phyloP scores from a whole-genome alignment of 2,888 invertebrate genomes.

The Sphaerophoria taeniata region DNA sequence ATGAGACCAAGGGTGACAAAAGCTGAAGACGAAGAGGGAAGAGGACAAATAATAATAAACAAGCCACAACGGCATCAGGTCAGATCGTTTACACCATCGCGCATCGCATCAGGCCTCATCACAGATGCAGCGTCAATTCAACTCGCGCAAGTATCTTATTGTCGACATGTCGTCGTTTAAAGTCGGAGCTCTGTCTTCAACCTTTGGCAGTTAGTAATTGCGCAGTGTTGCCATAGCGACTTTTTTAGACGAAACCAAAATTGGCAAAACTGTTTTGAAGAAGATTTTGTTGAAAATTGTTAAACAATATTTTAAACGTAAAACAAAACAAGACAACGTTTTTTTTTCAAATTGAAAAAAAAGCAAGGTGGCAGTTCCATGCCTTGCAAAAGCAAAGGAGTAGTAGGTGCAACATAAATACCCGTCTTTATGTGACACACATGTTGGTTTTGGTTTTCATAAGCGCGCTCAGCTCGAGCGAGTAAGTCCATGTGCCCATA shows the following conservation, averaged over 20 bases:
- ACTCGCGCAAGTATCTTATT: slow-evolving; percentile 39
- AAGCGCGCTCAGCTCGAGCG: slow-evolving; percentile 61
- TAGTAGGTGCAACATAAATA: slow-evolving; percentile 56
- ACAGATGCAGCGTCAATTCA: slow-evolving; percentile 44
- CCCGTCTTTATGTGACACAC: slow-evolving; percentile 71
- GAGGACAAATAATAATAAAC: slow-evolving; percentile 65
- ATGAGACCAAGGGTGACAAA: slow-evolving; percentile 57
- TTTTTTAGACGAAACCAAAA: neutral
- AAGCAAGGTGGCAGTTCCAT: neutral
- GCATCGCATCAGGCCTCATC: slow-evolving; percentile 15
- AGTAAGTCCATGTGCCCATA: slow-evolving; percentile 18
- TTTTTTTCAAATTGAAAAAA: neutral
- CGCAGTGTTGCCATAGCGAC: slow-evolving; percentile 11
- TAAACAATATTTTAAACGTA: too few relatives aligned
- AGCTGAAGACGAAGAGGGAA: slow-evolving; percentile 36
- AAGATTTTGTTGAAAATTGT: too few relatives aligned
- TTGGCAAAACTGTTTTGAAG: too few relatives aligned
- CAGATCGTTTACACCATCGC: slow-evolving; percentile 70
- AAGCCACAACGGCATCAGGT: slow-evolving; percentile 68
- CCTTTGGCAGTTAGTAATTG: slow-evolving; percentile 37
- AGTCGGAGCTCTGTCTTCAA: slow-evolving; percentile 37
- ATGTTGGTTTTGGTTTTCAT: slow-evolving; percentile 59
- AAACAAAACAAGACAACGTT: too few relatives aligned
- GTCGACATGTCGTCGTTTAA: slow-evolving; percentile 41
- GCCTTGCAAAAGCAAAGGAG: slow-evolving; percentile 21